Conservation (phyloP, 2,797 vertebrate species). For the Melanotaenia maccullochi region DNA sequence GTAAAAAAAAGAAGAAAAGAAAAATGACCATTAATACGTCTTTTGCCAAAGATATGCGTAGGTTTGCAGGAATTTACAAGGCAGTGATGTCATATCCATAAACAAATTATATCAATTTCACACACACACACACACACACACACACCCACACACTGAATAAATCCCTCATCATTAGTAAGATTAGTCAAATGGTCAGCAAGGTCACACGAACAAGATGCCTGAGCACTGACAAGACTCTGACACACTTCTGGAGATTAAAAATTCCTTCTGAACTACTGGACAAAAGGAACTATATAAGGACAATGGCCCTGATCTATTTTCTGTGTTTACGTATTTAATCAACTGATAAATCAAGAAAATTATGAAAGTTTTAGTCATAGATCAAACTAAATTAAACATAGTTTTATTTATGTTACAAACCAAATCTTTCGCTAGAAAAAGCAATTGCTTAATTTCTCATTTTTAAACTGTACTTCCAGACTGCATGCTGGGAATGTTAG, state of each 20-base stretch:
- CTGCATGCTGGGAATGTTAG: neutral
- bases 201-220: slow-evolving; percentile 27
- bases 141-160: slow-evolving; percentile 18
- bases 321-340: neutral
- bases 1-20: slow-evolving; percentile 1
- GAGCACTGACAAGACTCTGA: slow-evolving; percentile 7
- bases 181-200: neutral
- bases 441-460: neutral
- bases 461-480: neutral
- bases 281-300: neutral
- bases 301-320: neutral
- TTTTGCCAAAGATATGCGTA: slow-evolving; percentile 28
- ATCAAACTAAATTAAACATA: neutral
- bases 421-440: neutral
- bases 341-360: neutral
- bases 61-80: slow-evolving; percentile 65
- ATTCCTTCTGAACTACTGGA: neutral
- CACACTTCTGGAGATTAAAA: neutral
- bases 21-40: neutral
- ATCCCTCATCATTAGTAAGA: slow-evolving; percentile 37
- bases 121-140: neutral
- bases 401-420: neutral
- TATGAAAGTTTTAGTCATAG: neutral
- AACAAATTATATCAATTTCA: slow-evolving; percentile 51
- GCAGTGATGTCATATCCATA: slow-evolving; percentile 60